Base-by-base conservation (phyloP, 2,888 invertebrate species). In the Teleiodes luculella region DNA sequence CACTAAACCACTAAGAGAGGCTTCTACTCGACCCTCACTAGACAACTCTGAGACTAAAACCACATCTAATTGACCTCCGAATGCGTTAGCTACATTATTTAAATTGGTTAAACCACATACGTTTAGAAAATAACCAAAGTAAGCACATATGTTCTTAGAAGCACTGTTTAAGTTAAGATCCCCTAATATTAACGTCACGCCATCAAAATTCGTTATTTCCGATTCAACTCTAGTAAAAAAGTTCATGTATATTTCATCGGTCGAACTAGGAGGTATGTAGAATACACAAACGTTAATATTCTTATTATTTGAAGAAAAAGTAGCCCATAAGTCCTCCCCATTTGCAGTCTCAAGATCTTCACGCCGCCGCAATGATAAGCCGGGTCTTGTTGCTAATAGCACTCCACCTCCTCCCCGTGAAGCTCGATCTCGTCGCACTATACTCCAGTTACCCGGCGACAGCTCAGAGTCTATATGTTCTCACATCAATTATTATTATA, bases 291-390 rank as follows among this genome's bases (percentile, higher is more conserved):
- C 49, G 13, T 1, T 2, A 16, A 18, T 36, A 37, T 8, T 55
- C 54, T 11, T 48, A 37, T 18, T 35, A 46, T 1, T 30, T 45
- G 13, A 13, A 10, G 36, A 36, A 16, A 55, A 48, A 8, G 16
- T 45, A 0, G 57, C 55, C 61, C 58, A 61, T 7, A 61, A n/a
- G 14, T 61, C 61, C 41, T 61, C 60, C 18, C 60, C 60, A 46
- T 14, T 7, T 5, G 48, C 58, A 4, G 58, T 60, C 18, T 60
- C 60, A 0, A 58, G 49, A 1, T 57, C 57, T 0, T n/a, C 4
- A 11, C 55, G 39, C 3, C 57, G 49, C 0, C 16, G 37, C 8
- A 61, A 18, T 1, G 13, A 11, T 2, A 61, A 28, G 10, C 46
- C 33, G 1, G 53, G 18, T 1, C 58, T 52, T 5, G 57, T 57